A percentile compares a stretch with the other conserved stretches of the same genome.
Evolutionary conservation across 2,797 vertebrate species (phyloP).

Genomic region (Semotilus atromaculatus): DNA sequence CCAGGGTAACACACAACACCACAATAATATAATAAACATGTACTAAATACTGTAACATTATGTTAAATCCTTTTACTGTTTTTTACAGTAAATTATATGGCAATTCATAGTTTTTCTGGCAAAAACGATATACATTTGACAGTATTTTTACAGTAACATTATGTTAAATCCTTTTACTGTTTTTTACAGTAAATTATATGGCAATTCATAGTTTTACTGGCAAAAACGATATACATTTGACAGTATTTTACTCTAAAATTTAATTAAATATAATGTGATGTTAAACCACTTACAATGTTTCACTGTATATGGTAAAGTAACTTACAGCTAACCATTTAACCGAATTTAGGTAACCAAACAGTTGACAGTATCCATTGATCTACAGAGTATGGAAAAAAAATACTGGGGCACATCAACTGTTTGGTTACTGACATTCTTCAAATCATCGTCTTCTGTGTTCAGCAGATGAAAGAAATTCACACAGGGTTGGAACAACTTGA

Average conservation of each 20-base stretch:
- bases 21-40: not conserved
- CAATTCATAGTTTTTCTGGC: not conserved
- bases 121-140: not conserved
- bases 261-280: not conserved
- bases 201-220: not conserved
- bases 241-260: not conserved
- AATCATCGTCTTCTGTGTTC: not conserved
- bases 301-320: not conserved
- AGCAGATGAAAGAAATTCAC: not conserved
- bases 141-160: not conserved
- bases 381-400: not conserved
- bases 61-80: not conserved
- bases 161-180: not conserved
- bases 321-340: not conserved
- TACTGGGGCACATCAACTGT: not conserved
- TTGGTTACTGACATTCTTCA: not conserved
- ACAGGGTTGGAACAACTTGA: not conserved
- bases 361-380: not conserved
- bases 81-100: not conserved
- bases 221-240: not conserved
- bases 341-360: not conserved
- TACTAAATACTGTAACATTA: not conserved
- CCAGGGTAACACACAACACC: not conserved
- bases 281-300: not conserved
- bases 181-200: not conserved